phyloP scores from a whole-genome alignment of 1,140 invertebrate genomes.

The Dendroctonus valens region DNA sequence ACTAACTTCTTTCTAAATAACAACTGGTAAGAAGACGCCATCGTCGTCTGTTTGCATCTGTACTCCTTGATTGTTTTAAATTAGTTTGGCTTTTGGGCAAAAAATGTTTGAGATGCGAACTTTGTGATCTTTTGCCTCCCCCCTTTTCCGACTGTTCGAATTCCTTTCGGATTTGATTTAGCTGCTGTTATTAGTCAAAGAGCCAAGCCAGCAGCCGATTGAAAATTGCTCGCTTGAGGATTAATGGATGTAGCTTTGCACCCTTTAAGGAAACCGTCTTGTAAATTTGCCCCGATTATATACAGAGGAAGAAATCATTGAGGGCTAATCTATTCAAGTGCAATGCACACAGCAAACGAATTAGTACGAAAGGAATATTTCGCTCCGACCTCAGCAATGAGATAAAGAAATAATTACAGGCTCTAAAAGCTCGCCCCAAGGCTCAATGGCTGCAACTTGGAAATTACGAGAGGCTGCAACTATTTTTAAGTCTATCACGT shows the following conservation, averaged over 20 bases:
- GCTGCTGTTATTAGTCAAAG: too few species aligned
- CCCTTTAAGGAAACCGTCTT: too few species aligned
- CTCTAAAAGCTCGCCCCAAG: conserved; percentile 13
- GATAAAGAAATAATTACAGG: conserved; percentile 24
- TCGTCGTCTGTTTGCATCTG: conserved; percentile 14
- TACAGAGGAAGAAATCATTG: too few species aligned
- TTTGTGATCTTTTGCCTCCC: conserved; percentile 12
- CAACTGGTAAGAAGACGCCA: conserved; percentile 32
- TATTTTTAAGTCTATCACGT: conserved; percentile 18
- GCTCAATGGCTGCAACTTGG: conserved; percentile 10
- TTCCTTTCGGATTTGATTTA: too few species aligned
- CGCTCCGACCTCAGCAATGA: conserved; percentile 6
- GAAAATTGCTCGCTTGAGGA: too few species aligned
- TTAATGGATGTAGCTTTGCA: too few species aligned
- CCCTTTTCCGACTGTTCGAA: background rate
- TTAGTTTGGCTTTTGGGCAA: conserved; percentile 28
- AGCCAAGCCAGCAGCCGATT: too few species aligned
- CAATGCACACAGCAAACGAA: conserved; percentile 1
- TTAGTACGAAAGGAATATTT: conserved; percentile 11
- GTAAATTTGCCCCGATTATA: too few species aligned
- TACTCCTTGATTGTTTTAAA: conserved; percentile 24
- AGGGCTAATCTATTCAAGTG: background rate
- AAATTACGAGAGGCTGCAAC: conserved; percentile 23
- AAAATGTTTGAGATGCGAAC: conserved; percentile 1
- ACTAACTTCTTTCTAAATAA: conserved; percentile 41